Evolutionary conservation across 2,113 vertebrate species (phyloP).

Genomic region (Neogale vison): DNA sequence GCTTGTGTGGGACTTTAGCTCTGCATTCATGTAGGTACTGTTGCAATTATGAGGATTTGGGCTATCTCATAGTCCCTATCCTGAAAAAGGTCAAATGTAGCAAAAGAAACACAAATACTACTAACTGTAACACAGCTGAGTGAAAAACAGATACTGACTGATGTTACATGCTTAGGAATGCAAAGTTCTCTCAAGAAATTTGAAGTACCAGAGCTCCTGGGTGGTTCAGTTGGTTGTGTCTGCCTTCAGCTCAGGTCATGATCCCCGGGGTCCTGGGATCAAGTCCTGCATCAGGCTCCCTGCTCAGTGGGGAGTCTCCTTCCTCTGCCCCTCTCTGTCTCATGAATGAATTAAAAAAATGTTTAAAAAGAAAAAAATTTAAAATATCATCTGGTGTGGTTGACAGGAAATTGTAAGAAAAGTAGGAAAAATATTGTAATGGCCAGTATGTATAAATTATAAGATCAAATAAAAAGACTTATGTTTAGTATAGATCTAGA

Average conservation of each 20-base stretch:
- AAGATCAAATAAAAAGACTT: background rate
- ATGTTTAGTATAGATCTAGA: background rate
- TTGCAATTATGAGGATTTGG: background rate
- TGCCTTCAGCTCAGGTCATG: no score
- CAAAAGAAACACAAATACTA: background rate
- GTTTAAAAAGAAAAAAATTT: background rate
- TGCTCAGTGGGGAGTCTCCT: no score
- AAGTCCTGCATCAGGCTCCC: no score
- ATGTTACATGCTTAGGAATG: background rate
- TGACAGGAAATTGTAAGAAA: background rate
- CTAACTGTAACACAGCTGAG: background rate
- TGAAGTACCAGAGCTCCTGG: no score
- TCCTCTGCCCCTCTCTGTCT: no score
- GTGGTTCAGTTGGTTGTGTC: no score
- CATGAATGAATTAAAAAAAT: no score
- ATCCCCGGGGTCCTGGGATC: no score
- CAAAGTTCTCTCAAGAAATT: background rate
- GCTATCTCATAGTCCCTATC: background rate
- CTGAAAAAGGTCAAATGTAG: background rate
- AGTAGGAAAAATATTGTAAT: background rate
- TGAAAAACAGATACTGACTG: background rate
- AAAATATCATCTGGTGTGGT: background rate
- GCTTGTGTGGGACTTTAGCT: background rate
- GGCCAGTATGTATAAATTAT: background rate
- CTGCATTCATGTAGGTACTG: background rate